Evolutionary conservation across 2,888 invertebrate species (phyloP), one percentile per base, ranked within the genome.

Genomic region (Leucophenga montana): DNA sequence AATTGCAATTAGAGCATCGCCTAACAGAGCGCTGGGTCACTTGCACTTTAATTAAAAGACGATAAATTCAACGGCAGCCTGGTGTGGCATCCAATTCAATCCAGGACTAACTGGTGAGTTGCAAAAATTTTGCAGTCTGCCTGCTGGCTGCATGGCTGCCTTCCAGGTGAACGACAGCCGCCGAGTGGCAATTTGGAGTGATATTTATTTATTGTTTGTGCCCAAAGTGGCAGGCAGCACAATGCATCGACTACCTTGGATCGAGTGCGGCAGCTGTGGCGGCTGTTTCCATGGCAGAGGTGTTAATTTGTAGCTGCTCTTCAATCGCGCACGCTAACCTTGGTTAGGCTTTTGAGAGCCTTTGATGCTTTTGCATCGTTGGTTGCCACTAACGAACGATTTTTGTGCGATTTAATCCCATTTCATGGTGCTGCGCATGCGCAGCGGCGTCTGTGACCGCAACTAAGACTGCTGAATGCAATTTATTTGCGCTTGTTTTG

Each of bases 1-100:
- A 72, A 78, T 65, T 76, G 81, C 85, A 80, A 78, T 81, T 85
- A 81, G 83, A 70, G 73, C 71, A 75, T 18, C 27, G 66, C 54
- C 54, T 81, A 84, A 84, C 83, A 75, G 75, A 81, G 82, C 77
- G 75, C 74, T 75, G 72, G 81, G 81, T 81, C 85, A 85, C 80
- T 79, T 85, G 85, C 86, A 82, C 84, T 85, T 87, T 88, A 86
- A 86, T 86, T 86, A 87, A 88, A 86, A 87, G 87, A 82, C 86
- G 86, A 86, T 86, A 86, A 86, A 86, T 86, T 88, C 85, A 76
- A 80, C 77, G 78, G 75, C 75, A 77, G 75, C 75, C 70, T 66
- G 71, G 71, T 71, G 70, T 71, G 72, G 73, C 75, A 74, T 67
- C 56, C 73, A 69, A 59, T 53, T 54, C 56, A 72, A 61, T 68